Evolutionary conservation across 2,113 vertebrate genomes (phyloP).

Genomic region (Phylloscopus trochiloides): DNA sequence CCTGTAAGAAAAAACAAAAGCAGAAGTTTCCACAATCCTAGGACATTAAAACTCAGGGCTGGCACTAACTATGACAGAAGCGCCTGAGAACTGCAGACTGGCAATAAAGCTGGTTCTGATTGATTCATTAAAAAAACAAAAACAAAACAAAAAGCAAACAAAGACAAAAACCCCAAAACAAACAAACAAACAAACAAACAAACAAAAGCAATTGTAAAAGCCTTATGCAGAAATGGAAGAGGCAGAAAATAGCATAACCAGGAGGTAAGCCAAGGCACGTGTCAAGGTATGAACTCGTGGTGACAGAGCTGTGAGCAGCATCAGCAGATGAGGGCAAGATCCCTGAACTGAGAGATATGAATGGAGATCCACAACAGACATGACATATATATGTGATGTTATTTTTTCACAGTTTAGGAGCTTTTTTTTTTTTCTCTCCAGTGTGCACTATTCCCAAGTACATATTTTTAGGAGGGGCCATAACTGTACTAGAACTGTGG

Average conservation of each 20-base stretch:
- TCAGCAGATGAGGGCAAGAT: not conserved
- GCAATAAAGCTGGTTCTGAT: not conserved
- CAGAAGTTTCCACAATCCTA: not conserved
- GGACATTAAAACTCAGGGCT: not conserved
- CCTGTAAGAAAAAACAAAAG: not conserved
- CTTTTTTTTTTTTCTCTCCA: not conserved
- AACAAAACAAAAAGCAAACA: not conserved
- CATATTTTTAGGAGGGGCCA: not conserved
- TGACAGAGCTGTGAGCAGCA: not conserved
- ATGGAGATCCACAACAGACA: not conserved
- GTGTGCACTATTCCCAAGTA: not conserved
- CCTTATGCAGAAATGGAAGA: not conserved
- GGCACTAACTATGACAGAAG: not conserved
- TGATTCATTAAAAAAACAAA: not conserved
- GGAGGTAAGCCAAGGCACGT: not conserved
- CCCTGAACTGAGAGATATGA: not conserved
- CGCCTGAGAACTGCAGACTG: not conserved
- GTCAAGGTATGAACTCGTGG: not conserved
- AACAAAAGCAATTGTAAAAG: not conserved
- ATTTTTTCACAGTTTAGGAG: not conserved
- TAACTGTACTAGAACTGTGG: not conserved
- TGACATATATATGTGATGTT: not conserved
- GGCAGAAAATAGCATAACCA: not conserved
- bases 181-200: not conserved
- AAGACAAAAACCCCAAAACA: not conserved